phyloP scores from a whole-genome alignment of 2,888 invertebrate genomes.

The Digitonthophagus gazella region DNA sequence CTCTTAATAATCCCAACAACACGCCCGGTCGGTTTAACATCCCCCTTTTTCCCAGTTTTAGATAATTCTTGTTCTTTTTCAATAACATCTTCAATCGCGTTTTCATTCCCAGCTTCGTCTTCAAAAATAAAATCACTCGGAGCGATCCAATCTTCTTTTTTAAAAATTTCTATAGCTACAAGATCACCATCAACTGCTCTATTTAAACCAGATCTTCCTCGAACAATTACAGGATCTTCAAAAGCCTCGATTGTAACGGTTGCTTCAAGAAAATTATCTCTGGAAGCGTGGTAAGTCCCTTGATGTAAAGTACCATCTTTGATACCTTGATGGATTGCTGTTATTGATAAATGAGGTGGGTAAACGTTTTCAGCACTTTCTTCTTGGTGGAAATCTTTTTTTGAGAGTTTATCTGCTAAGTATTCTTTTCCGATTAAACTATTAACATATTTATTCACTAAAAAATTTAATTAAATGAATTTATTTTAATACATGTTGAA shows the following conservation, averaged over 20 bases:
- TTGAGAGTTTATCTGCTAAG: constrained; percentile 79
- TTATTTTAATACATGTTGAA: background rate
- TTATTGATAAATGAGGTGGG: constrained; percentile 80
- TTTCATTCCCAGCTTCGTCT: constrained; percentile 63
- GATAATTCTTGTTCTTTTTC: constrained; percentile 55
- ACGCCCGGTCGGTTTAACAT: constrained; percentile 64
- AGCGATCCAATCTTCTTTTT: constrained; percentile 85
- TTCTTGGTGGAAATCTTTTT: constrained; percentile 62
- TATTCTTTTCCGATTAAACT: constrained; percentile 64
- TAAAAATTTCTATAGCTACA: constrained; percentile 87
- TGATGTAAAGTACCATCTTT: constrained; percentile 72
- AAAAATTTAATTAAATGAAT: constrained; percentile 39
- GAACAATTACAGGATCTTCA: constrained; percentile 77
- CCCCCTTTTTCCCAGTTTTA: constrained; percentile 33
- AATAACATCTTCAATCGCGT: constrained; percentile 65
- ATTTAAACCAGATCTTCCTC: constrained; percentile 84
- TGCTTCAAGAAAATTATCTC: constrained; percentile 94
- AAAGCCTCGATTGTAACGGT: constrained; percentile 75
- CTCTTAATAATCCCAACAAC: constrained; percentile 94
- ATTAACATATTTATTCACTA: constrained; percentile 75
- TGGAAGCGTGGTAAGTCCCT: constrained; percentile 81
- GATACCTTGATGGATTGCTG: constrained; percentile 76
- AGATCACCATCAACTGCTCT: constrained; percentile 92
- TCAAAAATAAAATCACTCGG: constrained; percentile 84
- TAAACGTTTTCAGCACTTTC: constrained; percentile 67